Base-by-base conservation (phyloP, 2,888 invertebrate species). In the Chouioia cunea region DNA sequence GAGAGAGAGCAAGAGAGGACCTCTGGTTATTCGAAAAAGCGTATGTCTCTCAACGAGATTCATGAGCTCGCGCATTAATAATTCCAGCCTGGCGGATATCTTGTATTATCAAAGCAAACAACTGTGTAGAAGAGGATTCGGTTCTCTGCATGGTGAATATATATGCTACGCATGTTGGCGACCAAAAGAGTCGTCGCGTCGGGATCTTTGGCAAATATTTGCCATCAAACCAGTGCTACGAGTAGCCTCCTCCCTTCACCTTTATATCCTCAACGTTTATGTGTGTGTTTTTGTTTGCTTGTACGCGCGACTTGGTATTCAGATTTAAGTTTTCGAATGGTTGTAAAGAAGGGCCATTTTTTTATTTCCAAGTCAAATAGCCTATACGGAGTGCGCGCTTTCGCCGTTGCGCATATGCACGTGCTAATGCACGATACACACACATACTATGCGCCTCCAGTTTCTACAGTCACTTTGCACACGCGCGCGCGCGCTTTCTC, bases 201-300 rank as follows among this genome's bases (percentile, higher is more conserved):
- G 78, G 75, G 79, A 78, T 78, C 79, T 77, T 76, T 73, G 75
- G 80, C 79, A 82, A 81, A 82, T 82, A 81, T 82, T 81, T 81
- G 80, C 74, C 76, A 72, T 74, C 73, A 73, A 76, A 73, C 76
- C 76, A 77, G 75, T 74, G 73, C 76, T 76, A 74, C 75, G 27
- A 27, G 73, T 71, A 73, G 73, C 68, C 71, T 70, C 71, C 62
- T 71, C 53, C 72, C 58, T 60, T 46, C 22, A n/a, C 47, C 48
- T 23, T 47, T 64, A 46, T 2, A 53, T 23, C 58, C 27, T n/a
- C 69, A 18, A 18, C 47, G 27, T 6, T 3, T 47, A 16, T 43
- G 23, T 18, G 44, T 23, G 23, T 48, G 58, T 44, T 16, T 53
- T 6, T 70, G 59, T 67, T 57, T 66, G 65, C 73, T 73, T 74